Conservation (phyloP, 2,113 vertebrate genomes). For the Tonatia bakeri region DNA sequence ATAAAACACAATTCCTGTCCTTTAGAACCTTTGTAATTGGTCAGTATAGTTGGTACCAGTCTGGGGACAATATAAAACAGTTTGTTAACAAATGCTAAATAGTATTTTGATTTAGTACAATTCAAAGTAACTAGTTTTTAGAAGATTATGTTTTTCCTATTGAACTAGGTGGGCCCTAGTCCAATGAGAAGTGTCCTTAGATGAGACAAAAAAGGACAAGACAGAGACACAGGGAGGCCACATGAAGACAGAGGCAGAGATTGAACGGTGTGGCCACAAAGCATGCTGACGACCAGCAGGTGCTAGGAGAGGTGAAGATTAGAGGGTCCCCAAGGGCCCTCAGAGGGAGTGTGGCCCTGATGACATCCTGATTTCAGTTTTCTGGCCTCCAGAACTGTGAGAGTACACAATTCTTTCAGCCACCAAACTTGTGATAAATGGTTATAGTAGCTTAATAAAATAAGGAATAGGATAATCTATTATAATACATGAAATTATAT, state of each 20-base stretch:
- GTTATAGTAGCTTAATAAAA: not conserved
- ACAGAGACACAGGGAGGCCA: not conserved
- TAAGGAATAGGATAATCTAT: not conserved
- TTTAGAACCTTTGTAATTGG: not conserved
- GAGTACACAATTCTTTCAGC: not conserved
- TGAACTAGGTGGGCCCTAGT: not conserved
- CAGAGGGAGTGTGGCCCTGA: not conserved
- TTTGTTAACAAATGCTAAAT: not conserved
- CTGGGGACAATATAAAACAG: not conserved
- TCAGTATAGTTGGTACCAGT: not conserved
- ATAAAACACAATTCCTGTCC: not conserved
- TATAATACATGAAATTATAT: not conserved
- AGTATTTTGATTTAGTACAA: not conserved
- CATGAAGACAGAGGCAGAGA: not conserved
- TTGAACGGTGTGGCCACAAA: accelerated
- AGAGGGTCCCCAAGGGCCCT: not conserved
- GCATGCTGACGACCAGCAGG: not conserved
- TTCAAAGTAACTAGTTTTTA: not conserved
- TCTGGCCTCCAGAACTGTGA: not conserved
- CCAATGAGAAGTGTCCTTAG: not conserved
- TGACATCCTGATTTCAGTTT: not conserved
- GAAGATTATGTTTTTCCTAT: not conserved
- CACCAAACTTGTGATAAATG: not conserved
- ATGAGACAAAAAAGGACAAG: not conserved
- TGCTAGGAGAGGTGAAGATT: too few species aligned